These are phyloP conservation scores for Rynchops niger DNA, from an alignment of 2,113 vertebrate species.

Conservation along the genomic window DNA sequence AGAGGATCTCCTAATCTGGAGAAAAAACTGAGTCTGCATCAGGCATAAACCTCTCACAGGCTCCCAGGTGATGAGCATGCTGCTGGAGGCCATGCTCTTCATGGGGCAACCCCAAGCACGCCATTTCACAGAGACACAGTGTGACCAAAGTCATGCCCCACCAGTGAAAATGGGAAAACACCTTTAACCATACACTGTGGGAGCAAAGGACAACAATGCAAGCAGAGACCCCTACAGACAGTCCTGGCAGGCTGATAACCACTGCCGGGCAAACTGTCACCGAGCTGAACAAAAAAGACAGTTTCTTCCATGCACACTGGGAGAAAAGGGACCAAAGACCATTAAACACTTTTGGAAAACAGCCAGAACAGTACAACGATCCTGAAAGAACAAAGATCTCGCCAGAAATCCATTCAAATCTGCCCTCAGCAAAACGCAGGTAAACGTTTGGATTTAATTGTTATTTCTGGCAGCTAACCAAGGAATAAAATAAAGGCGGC, in stretches of 20 bases:
- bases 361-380: not conserved
- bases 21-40: not conserved
- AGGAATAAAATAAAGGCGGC: not conserved
- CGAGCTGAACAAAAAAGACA: not conserved
- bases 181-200: not conserved
- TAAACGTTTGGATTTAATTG: constrained; percentile 18
- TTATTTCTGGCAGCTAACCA: constrained; percentile 31
- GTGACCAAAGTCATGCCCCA: rapidly evolving
- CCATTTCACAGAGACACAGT: not conserved
- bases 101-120: rapidly evolving
- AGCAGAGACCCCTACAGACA: not conserved
- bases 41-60: not conserved
- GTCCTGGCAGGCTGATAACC: not conserved
- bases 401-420: constrained; percentile 19
- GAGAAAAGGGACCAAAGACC: not conserved
- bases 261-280: not conserved
- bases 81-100: not conserved
- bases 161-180: rapidly evolving
- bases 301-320: not conserved
- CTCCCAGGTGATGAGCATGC: not conserved
- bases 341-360: not conserved
- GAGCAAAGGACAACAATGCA: not conserved
- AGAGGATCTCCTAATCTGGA: not conserved
- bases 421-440: not conserved
- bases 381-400: constrained; percentile 15